Conservation (phyloP, 2,888 invertebrate species). For the Pammene aurita region DNA sequence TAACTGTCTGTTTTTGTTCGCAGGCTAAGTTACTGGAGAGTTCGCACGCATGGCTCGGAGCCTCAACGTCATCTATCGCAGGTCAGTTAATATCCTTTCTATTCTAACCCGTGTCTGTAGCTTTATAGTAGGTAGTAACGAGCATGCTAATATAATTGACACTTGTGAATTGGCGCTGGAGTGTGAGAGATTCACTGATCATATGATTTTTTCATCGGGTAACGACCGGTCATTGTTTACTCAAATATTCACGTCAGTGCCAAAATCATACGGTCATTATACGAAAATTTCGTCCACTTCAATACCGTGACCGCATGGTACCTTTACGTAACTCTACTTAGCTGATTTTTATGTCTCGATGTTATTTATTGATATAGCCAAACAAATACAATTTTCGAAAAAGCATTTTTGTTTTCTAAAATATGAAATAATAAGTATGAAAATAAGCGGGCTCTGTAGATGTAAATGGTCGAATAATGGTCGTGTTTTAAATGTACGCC, state of each 20-base stretch:
- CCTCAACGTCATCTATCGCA: conserved; percentile 94
- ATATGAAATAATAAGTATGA: background rate
- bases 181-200: background rate
- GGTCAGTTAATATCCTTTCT: conserved; percentile 86
- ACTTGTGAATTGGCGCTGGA: background rate
- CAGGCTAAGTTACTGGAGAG: conserved; percentile 97
- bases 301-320: background rate
- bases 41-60: conserved; percentile 96
- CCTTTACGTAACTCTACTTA: too few relatives aligned
- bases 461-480: background rate
- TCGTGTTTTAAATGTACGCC: background rate
- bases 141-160: background rate
- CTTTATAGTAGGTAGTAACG: background rate
- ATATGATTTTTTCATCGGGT: too few relatives aligned
- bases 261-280: conserved; percentile 15
- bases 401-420: too few relatives aligned
- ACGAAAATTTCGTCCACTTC: background rate
- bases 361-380: too few relatives aligned
- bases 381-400: too few relatives aligned
- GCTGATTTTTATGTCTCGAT: too few relatives aligned
- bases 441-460: background rate
- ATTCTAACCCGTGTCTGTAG: background rate
- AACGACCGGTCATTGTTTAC: too few relatives aligned
- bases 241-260: conserved; percentile 5
- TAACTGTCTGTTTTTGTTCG: conserved; percentile 56